Conservation (phyloP, 2,797 vertebrate species). For the Cryptoblepharus egeriae region DNA sequence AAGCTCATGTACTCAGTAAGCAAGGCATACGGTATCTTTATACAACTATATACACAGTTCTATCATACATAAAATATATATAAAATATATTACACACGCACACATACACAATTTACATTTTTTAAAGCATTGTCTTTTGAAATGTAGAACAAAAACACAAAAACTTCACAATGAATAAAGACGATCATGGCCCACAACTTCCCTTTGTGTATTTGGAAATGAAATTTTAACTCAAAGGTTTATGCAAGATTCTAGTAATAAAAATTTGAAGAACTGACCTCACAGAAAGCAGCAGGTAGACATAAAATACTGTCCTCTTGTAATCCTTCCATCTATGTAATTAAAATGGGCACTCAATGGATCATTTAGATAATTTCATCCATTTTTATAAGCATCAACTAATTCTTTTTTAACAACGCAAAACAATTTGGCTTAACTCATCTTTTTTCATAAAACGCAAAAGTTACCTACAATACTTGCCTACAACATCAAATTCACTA, state of each 20-base stretch:
- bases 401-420: conserved; percentile 86
- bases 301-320: conserved; percentile 99
- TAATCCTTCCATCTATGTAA: conserved; percentile 99
- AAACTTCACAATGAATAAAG: conserved; percentile 80
- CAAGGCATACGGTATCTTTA: conserved; percentile 73
- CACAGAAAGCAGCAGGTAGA: conserved; percentile 99
- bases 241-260: conserved; percentile 92
- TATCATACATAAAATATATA: conserved; percentile 63
- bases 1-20: conserved; percentile 62
- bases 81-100: conserved; percentile 30
- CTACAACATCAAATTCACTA: conserved; percentile 73
- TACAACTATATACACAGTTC: conserved; percentile 74
- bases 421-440: conserved; percentile 83
- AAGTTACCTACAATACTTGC: conserved; percentile 76
- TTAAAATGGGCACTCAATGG: conserved; percentile 99
- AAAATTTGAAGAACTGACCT: conserved; percentile 99
- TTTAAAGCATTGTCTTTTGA: conserved; percentile 71
- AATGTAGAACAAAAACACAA: conserved; percentile 75
- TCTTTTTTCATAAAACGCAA: conserved; percentile 80
- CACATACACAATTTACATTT: conserved; percentile 32
- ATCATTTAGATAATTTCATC: conserved; percentile 94
- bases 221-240: conserved; percentile 86
- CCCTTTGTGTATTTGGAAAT: conserved; percentile 84
- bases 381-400: conserved; percentile 92
- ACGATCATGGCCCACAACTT: conserved; percentile 85